Percentiles rank a stretch among this genome's conserved stretches.
Evolutionary conservation across 1,140 invertebrate genomes (phyloP).

Genomic region (Chelonus insularis): DNA sequence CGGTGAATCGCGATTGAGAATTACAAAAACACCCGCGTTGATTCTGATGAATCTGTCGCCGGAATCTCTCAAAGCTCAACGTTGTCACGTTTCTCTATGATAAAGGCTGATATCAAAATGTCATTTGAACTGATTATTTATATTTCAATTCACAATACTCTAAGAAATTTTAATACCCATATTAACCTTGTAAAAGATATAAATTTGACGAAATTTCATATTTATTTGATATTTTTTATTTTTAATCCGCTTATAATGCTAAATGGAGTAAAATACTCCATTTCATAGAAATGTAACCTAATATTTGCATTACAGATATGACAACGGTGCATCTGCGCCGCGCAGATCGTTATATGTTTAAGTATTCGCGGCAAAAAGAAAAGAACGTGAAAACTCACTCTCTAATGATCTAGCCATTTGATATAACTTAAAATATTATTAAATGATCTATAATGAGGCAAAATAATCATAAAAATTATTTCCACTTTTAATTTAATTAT

Average conservation of each 20-base stretch:
- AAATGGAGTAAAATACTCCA: no score
- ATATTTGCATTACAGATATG: slow-evolving; percentile 12
- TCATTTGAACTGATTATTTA: background rate
- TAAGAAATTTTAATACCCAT: no score
- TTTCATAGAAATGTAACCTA: background rate
- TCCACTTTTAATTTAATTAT: slow-evolving; percentile 16
- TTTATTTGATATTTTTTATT: no score
- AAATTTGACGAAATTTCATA: no score
- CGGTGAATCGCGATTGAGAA: slow-evolving; percentile 40
- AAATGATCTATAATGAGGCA: background rate
- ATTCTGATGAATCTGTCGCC: slow-evolving; percentile 28
- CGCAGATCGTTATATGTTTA: slow-evolving; percentile 37
- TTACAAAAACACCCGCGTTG: slow-evolving; percentile 49
- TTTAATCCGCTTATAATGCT: no score
- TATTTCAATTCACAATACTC: background rate
- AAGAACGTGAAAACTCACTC: slow-evolving; percentile 32
- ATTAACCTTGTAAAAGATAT: no score
- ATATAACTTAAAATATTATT: background rate
- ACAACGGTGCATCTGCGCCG: slow-evolving; percentile 32
- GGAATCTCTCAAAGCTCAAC: slow-evolving; percentile 16
- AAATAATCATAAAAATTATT: background rate
- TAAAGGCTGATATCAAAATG: background rate
- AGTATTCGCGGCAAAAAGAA: slow-evolving; percentile 40
- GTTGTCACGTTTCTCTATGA: slow-evolving; percentile 35
- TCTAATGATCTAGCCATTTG: slow-evolving; percentile 14